These are phyloP conservation scores for Vombatus ursinus DNA, from an alignment of 2,113 vertebrate genomes.

Conservation along the genomic window DNA sequence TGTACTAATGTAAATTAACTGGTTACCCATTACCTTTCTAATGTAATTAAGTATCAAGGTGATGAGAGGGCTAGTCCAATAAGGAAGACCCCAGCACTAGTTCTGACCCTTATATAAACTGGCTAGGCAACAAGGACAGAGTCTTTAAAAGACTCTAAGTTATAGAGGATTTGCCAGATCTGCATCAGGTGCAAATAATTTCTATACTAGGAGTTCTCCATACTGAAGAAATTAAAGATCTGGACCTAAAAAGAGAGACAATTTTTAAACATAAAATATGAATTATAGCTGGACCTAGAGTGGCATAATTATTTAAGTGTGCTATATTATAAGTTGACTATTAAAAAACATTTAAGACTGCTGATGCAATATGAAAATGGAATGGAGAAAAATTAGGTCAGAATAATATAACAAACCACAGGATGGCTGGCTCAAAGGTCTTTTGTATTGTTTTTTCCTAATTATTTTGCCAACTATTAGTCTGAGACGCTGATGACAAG, in stretches of 20 bases:
- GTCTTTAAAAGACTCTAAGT: background rate
- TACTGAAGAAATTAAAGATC: background rate
- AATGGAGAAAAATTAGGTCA: background rate
- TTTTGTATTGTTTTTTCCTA: constrained; percentile 73
- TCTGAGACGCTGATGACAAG: constrained; percentile 29
- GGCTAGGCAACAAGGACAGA: background rate
- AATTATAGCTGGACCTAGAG: constrained; percentile 72
- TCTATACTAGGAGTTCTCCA: background rate
- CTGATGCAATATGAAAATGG: constrained; percentile 76
- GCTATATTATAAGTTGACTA: constrained; percentile 76
- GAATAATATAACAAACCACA: background rate
- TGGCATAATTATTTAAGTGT: constrained; percentile 76
- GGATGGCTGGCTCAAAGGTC: constrained; percentile 66
- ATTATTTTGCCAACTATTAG: constrained; percentile 54
- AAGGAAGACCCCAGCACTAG: background rate
- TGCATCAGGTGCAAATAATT: background rate
- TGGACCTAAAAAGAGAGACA: background rate
- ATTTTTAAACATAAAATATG: constrained; percentile 61
- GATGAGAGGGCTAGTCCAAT: background rate
- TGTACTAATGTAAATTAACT: constrained; percentile 56
- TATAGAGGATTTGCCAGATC: background rate
- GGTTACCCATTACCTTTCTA: background rate
- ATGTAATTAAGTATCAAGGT: background rate
- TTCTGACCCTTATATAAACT: background rate
- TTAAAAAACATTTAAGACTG: constrained; percentile 66